phyloP scores from a whole-genome alignment of 2,113 vertebrate genomes.

The Nannobrachium achirus region DNA sequence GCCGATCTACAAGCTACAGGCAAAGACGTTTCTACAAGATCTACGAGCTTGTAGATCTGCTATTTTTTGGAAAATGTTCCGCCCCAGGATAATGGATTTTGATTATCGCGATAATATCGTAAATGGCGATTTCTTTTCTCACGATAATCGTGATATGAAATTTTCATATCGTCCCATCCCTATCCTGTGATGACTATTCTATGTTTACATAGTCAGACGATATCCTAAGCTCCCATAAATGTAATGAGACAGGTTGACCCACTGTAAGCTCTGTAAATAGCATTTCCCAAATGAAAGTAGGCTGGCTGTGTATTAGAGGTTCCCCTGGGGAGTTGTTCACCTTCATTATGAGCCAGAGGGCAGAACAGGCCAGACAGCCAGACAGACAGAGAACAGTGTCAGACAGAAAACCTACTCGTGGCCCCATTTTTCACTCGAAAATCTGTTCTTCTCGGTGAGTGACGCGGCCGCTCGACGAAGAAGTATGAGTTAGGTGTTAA shows the following conservation, averaged over 20 bases:
- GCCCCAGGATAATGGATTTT: too few species aligned
- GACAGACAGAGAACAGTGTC: constrained; percentile 40
- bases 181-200: not conserved
- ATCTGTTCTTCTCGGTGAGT: too few species aligned
- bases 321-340: constrained; percentile 23
- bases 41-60: too few species aligned
- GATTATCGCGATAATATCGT: too few species aligned
- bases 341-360: constrained; percentile 52
- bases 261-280: constrained; percentile 21
- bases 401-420: constrained; percentile 11
- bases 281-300: constrained; percentile 17
- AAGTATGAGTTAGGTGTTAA: constrained; percentile 8
- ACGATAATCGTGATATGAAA: too few species aligned
- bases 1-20: too few species aligned
- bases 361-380: constrained; percentile 19
- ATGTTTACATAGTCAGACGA: constrained; percentile 3
- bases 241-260: constrained; percentile 19
- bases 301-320: constrained; percentile 12
- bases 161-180: too few species aligned
- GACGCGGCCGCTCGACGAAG: too few species aligned
- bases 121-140: too few species aligned
- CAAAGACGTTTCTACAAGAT: too few species aligned
- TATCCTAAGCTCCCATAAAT: not conserved
- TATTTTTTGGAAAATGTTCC: too few species aligned
- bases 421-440: too few species aligned